These are phyloP conservation scores for Agonopterix arenella DNA, from an alignment of 2,888 invertebrate species.

Conservation along the genomic window DNA sequence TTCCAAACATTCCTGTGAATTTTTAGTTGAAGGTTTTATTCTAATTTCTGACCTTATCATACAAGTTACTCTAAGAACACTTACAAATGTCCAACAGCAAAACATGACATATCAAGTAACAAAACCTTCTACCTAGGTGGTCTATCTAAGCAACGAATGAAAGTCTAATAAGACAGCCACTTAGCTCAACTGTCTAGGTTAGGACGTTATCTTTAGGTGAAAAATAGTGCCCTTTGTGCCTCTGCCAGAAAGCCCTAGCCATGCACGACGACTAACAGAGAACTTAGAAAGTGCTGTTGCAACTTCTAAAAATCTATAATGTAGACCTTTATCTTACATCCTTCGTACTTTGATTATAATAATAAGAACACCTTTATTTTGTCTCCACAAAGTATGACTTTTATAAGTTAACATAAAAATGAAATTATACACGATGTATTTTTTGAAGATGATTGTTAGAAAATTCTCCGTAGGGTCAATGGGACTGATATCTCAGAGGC, in stretches of 20 bases:
- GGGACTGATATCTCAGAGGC: slow-evolving; percentile 1
- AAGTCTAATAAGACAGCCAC: slow-evolving; percentile 65
- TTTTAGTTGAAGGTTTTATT: too few relatives aligned
- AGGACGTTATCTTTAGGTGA: slow-evolving; percentile 62
- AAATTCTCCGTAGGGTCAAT: too few relatives aligned
- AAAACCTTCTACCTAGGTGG: slow-evolving; percentile 54
- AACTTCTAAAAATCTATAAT: too few relatives aligned
- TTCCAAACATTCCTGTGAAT: too few relatives aligned
- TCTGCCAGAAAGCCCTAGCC: slow-evolving; percentile 26
- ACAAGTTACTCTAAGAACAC: slow-evolving; percentile 24
- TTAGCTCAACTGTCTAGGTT: slow-evolving; percentile 53
- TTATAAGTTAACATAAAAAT: too few relatives aligned
- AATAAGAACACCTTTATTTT: too few relatives aligned
- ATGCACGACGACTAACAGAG: not conserved
- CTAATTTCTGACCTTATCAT: too few relatives aligned
- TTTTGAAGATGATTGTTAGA: too few relatives aligned
- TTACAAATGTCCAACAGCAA: slow-evolving; percentile 52
- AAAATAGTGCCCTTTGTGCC: slow-evolving; percentile 64
- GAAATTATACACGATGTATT: too few relatives aligned
- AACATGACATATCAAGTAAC: slow-evolving; percentile 55
- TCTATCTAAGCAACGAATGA: slow-evolving; percentile 45
- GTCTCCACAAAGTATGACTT: too few relatives aligned
- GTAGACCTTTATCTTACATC: too few relatives aligned
- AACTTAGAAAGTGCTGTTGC: slow-evolving; percentile 4
- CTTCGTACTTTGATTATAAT: too few relatives aligned